These are phyloP conservation scores for Chironomus tentans DNA, from an alignment of 2,888 invertebrate genomes.

Conservation along the genomic window DNA sequence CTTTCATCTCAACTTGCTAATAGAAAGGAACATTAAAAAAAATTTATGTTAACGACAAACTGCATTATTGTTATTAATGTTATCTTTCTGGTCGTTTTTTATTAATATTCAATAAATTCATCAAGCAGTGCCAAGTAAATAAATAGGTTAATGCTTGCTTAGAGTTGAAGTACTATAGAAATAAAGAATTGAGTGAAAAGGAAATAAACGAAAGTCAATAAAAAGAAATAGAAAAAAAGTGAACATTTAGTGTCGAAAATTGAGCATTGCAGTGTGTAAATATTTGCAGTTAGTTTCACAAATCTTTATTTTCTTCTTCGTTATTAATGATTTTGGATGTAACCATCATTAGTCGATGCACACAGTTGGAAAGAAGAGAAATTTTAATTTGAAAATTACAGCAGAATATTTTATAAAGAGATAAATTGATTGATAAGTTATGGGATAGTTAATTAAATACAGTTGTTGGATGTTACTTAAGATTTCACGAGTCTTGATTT, in stretches of 20 bases:
- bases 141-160: constrained; percentile 5
- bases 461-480: too few relatives aligned
- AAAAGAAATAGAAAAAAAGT: neutral
- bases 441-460: too few relatives aligned
- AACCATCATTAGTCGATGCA: too few relatives aligned
- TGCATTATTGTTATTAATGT: neutral
- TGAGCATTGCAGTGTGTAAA: neutral
- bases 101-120: neutral
- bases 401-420: neutral
- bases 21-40: neutral
- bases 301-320: neutral
- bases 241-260: neutral
- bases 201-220: neutral
- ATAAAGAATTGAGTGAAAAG: neutral
- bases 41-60: neutral
- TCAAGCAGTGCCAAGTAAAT: neutral
- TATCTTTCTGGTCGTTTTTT: neutral
- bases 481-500: too few relatives aligned
- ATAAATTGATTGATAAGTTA: too few relatives aligned
- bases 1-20: neutral
- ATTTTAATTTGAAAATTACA: neutral
- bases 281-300: neutral
- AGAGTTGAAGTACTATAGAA: neutral
- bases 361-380: neutral
- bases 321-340: too few relatives aligned